These are phyloP conservation scores for Okamejei kenojei DNA, from an alignment of 2,797 vertebrate species.

Conservation along the genomic window DNA sequence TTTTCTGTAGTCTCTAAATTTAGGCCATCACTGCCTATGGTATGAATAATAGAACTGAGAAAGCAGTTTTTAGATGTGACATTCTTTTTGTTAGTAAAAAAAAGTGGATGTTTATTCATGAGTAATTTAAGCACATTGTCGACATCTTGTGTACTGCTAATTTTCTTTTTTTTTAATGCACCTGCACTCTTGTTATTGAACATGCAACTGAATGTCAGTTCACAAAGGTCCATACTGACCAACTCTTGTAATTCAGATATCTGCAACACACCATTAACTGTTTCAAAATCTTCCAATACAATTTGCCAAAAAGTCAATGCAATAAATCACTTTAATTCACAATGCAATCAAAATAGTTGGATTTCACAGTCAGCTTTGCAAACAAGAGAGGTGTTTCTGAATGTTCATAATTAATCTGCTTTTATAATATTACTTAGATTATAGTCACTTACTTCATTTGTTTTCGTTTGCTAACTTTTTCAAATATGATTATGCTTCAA, in stretches of 20 bases:
- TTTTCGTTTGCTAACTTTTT: not conserved
- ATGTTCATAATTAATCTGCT: not conserved
- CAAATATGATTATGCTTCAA: not conserved
- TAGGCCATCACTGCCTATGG: not conserved
- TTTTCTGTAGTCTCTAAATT: not conserved
- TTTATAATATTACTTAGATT: not conserved
- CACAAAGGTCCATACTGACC: not conserved
- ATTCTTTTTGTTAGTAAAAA: not conserved
- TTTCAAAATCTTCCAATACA: not conserved
- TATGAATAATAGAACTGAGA: not conserved
- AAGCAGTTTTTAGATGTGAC: not conserved
- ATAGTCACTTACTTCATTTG: not conserved
- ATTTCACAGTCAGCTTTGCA: not conserved
- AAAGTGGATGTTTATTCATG: not conserved
- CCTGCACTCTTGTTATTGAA: not conserved
- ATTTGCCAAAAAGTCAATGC: not conserved
- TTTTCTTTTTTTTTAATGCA: not conserved
- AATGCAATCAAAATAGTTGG: not conserved
- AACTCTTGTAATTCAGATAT: not conserved
- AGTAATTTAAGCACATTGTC: not conserved
- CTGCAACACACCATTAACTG: not conserved
- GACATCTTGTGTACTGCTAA: not conserved
- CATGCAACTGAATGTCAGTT: no score
- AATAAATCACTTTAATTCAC: constrained; percentile 11
- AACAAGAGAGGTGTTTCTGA: not conserved